Base-by-base conservation (phyloP, 2,113 vertebrate species). In the Hypomesus transpacificus region DNA sequence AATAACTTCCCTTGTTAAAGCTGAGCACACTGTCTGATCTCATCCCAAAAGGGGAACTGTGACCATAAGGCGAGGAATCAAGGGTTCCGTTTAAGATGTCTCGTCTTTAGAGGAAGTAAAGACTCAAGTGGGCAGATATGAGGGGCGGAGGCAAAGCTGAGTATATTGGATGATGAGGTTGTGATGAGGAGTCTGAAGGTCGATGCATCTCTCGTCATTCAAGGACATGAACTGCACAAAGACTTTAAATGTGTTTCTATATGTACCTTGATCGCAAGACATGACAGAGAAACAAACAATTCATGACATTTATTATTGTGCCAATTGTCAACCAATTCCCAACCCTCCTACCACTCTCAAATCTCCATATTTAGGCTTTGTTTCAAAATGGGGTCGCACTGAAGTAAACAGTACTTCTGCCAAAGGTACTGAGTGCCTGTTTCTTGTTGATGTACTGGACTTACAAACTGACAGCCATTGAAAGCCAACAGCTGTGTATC, bases 401-500 rank as follows among this genome's bases (percentile, higher is more conserved):
- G 26, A 16, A 26, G 22, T 28, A 61, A 61, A 61, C 26, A 24
- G 3, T 28, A 31, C 28, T 26, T 63, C 24, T n/a, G 46, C 31
- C 56, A 51, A 22, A 28, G 22, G 58, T 13, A 17, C 17, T 18
- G 39, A 14, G 20, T 9, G 21, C 21, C 28, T 66, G 6, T 67
- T 54, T 73, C 14, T 68, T 71, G 69, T 75, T 82, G 34, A 78
- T 14, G 64, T 61, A 56, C 60, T n/a, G 63, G 8, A 26, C 52
- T 71, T 57, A 52, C 69, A 69, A 24, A 39, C 50, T n/a, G 78
- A 71, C 69, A 60, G 83, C 70, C 16, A 0, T 53, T 74, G 80
- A 87, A 69, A 70, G 57, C 9, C 28, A 76, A 76, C 84, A 89
- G 84, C 87, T 85, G 83, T 68, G 72, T 51, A 54, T 46, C 70